Evolutionary conservation across 1,140 invertebrate genomes (phyloP).

Genomic region (Sipha flava): DNA sequence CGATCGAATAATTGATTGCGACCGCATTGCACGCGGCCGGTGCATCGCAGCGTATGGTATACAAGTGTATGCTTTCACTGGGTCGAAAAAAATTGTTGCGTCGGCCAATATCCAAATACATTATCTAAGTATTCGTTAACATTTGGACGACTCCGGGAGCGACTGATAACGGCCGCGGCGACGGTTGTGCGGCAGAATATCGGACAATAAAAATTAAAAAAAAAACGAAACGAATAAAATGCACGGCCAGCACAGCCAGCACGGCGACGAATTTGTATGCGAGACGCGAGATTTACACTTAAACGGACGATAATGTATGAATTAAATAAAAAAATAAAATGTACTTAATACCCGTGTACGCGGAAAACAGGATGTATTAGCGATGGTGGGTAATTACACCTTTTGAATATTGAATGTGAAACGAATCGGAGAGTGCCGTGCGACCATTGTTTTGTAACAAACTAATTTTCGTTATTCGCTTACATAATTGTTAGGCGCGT

Average conservation of each 20-base stretch:
- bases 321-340: not conserved
- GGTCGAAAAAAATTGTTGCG: too few species aligned
- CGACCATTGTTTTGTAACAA: constrained; percentile 17
- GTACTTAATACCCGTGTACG: not conserved
- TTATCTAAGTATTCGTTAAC: not conserved
- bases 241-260: not conserved
- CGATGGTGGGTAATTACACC: constrained; percentile 19
- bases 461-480: constrained; percentile 18
- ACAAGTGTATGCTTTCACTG: too few species aligned
- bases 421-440: not conserved
- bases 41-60: too few species aligned
- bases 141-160: not conserved
- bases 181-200: not conserved
- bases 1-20: too few species aligned
- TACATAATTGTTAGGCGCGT: not conserved
- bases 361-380: constrained; percentile 28
- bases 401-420: constrained; percentile 22
- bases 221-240: not conserved
- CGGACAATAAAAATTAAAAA: constrained; percentile 13
- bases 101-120: too few species aligned
- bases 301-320: constrained; percentile 2
- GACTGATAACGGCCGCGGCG: not conserved
- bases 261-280: constrained; percentile 4
- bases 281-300: not conserved
- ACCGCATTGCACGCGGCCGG: too few species aligned